Evolutionary conservation across 1,140 invertebrate species (phyloP).

Genomic region (Phortica variegata): DNA sequence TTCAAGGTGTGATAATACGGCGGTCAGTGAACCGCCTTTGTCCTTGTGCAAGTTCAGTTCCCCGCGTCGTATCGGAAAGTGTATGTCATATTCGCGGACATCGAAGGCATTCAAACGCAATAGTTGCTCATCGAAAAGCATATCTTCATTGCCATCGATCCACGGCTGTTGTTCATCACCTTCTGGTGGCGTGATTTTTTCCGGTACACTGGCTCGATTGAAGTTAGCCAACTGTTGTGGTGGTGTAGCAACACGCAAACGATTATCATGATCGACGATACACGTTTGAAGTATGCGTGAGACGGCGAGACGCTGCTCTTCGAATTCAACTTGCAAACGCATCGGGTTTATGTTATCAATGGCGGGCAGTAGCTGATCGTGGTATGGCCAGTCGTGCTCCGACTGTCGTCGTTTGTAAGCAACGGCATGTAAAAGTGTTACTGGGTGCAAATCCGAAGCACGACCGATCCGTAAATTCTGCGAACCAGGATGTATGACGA

Average conservation of each 20-base stretch:
- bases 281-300: constrained; percentile 83
- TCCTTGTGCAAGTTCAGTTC: constrained; percentile 82
- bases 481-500: constrained; percentile 95
- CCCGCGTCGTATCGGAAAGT: constrained; percentile 85
- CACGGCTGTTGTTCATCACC: constrained; percentile 15
- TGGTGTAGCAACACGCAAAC: constrained; percentile 77
- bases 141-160: constrained; percentile 3
- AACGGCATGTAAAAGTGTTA: constrained; percentile 83
- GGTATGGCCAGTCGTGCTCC: constrained; percentile 68
- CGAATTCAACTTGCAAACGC: constrained; percentile 67
- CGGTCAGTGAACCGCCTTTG: constrained; percentile 80
- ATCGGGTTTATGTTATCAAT: constrained; percentile 20
- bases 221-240: constrained; percentile 85
- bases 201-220: constrained; percentile 74
- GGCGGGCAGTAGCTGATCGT: constrained; percentile 57
- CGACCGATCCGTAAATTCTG: constrained; percentile 83
- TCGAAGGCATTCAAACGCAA: constrained; percentile 71
- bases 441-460: constrained; percentile 84
- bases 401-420: constrained; percentile 67
- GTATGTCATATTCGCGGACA: constrained; percentile 75
- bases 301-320: constrained; percentile 78
- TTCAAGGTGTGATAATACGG: constrained; percentile 81
- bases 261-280: constrained; percentile 73
- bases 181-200: constrained; percentile 57
- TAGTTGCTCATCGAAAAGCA: constrained; percentile 39